phyloP scores from a whole-genome alignment of 2,888 invertebrate genomes.

The Scaptomyza tumidula region DNA sequence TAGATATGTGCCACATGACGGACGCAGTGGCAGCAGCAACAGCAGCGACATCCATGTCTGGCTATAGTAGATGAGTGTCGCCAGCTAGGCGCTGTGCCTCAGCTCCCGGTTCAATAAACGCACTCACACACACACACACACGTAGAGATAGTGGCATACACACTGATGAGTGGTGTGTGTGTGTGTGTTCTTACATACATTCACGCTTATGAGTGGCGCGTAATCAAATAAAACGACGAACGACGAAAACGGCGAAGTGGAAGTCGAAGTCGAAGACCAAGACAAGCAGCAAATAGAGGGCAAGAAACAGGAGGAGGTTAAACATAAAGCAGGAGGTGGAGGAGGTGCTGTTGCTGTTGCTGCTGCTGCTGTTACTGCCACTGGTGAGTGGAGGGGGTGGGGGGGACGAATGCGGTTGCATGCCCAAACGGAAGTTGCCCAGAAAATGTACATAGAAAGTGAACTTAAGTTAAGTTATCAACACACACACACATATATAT shows the following conservation, averaged over 20 bases:
- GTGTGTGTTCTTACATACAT: slow-evolving; percentile 51
- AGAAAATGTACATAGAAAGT: slow-evolving; percentile 75
- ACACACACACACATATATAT: slow-evolving; percentile 35
- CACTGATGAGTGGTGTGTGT: slow-evolving; percentile 67
- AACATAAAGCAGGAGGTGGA: background rate
- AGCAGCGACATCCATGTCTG: slow-evolving; percentile 52
- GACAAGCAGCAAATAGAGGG: slow-evolving; percentile 24
- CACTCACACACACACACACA: slow-evolving; percentile 40
- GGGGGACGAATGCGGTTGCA: slow-evolving; percentile 68
- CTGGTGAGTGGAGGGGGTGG: slow-evolving; percentile 23
- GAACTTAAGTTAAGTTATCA: slow-evolving; percentile 77
- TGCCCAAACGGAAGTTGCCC: slow-evolving; percentile 77
- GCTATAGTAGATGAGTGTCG: slow-evolving; percentile 55
- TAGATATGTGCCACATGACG: slow-evolving; percentile 52
- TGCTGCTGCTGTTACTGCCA: no score
- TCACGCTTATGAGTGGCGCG: slow-evolving; percentile 72
- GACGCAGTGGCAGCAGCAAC: slow-evolving; percentile 33
- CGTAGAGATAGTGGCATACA: slow-evolving; percentile 26
- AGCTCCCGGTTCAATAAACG: slow-evolving; percentile 70
- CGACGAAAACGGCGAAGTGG: slow-evolving; percentile 35
- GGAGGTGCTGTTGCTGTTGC: slow-evolving; percentile 16
- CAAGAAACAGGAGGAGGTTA: background rate
- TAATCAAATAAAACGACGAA: slow-evolving; percentile 74
- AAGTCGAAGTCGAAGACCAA: slow-evolving; percentile 40
- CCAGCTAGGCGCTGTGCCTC: slow-evolving; percentile 66